Base-by-base conservation (phyloP, 2,113 vertebrate species). In the Xiphorhynchus elegans region DNA sequence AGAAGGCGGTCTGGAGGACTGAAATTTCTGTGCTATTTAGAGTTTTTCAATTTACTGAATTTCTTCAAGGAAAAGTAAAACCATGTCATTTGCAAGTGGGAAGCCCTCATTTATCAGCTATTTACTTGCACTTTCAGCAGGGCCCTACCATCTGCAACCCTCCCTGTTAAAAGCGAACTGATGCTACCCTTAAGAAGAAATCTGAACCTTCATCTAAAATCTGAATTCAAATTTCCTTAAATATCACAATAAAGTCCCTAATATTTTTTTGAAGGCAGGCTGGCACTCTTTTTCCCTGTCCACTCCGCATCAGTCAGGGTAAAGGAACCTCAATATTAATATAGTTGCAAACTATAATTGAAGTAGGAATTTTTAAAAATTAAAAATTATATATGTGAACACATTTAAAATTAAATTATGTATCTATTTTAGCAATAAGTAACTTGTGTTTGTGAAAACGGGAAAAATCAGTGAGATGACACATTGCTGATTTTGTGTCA, bases 61-160 rank as follows among this genome's bases (percentile, higher is more conserved):
- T 93, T 96, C 83, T 90, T 93, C 89, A 94, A 92, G 92, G 53
- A 87, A 95, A 97, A 97, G 96, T 91, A 97, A 97, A 95, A 88
- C 58, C 85, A 56, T 87, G 79, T 94, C 53, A 70, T 92, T 87
- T 95, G 50, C 83, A 96, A 97, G 81, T 82, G 78, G 85, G 67
- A 97, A 95, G 89, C 81, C 88, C 87, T 94, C 73, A 62, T 92
- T 93, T 96, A 95, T 89, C 83, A 96, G 84, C 59, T 94, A 95
- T 89, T 96, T 94, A 81, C 52, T 91, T 90, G 76, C 49, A 88
- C 52, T 90, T 96, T 94, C 68, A 87, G 73, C 73, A 86, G 72
- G 79, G 92, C 64, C 73, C 73, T 89, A 73, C 89, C 95, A 96
- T 84, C 93, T 93, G 86, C 73, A 92, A n/a, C 66, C 47, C 47